Conservation (phyloP, 2,888 invertebrate genomes). For the Abrostola triplasia region DNA sequence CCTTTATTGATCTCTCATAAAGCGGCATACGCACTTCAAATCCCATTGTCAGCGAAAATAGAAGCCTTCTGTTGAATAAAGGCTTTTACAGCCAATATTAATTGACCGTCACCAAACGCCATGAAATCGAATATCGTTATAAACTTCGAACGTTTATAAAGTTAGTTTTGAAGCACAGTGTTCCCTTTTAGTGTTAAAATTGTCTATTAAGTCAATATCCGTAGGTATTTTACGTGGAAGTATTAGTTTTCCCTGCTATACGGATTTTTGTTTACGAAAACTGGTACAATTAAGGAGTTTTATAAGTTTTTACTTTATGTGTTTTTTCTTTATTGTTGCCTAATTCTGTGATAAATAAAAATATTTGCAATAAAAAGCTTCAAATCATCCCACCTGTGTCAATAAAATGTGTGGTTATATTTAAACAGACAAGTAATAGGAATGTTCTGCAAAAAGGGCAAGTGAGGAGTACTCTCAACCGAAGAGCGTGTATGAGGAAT, state of each 20-base stretch:
- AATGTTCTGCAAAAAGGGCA: too few species aligned
- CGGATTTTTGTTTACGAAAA: too few species aligned
- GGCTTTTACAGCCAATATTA: slow-evolving; percentile 3
- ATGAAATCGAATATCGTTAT: slow-evolving; percentile 1
- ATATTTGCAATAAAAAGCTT: too few species aligned
- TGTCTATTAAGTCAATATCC: background rate
- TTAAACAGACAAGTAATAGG: too few species aligned
- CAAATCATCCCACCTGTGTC: too few species aligned
- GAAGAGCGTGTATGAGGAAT: too few species aligned
- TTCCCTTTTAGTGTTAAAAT: background rate
- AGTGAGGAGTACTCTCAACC: too few species aligned
- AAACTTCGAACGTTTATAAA: background rate
- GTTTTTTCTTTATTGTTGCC: too few species aligned
- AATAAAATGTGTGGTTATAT: too few species aligned
- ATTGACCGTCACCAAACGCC: background rate
- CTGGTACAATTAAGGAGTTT: too few species aligned
- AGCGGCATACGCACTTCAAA: background rate
- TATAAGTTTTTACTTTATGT: too few species aligned
- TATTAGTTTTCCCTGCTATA: background rate
- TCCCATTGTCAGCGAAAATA: background rate
- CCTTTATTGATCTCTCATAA: background rate
- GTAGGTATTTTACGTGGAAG: background rate
- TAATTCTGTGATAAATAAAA: too few species aligned
- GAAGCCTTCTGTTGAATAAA: background rate
- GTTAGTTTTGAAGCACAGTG: background rate